Evolutionary conservation across 2,888 invertebrate species (phyloP), one percentile per base, ranked within the genome.

Genomic region (Phaedon cochleariae): DNA sequence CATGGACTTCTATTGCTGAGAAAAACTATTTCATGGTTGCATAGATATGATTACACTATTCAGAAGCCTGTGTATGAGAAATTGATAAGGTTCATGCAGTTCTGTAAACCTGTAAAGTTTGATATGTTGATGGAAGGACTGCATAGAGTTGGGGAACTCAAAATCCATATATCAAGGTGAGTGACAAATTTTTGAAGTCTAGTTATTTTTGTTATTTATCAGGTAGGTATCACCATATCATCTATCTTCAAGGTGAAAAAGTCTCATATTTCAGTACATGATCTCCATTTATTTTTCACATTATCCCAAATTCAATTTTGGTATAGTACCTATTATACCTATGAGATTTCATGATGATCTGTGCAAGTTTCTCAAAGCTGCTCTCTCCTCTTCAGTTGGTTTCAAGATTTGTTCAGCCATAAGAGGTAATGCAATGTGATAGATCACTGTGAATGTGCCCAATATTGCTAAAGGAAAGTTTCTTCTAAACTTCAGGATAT

Each of bases 1-100:
- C 93, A 95, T 83, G 96, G 96, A 0, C 85, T 96, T 1, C 90
- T 96, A 59, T 88, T 92, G 80, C 84, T 89, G 1, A 88, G 91
- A 74, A 92, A 91, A 81, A 87, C 90, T 0, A 81, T 88, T 9
- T 88, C 89, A 12, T 91, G 90, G 89, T 81, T 91, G 57, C 88
- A 90, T 57, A 88, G 89, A 72, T 94, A 91, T 82, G 90, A 92
- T 26, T 80, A 82, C 20, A 90, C 91, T 1, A 82, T 93, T 18
- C 87, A 89, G 45, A 85, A 86, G 73, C 77, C 82, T 29, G 80
- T 85, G 9, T 82, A 85, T 29, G 90, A 91, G 68, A 86, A 86
- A 71, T 81, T 96, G 53, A 79, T 91, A 0, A 84, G 89, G 1
- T 92, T 94, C 72, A 91, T 93, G 89, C 93, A 93, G 77, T 87